Conservation (phyloP, 2,797 vertebrate species). For the Urocyon cinereoargenteus region DNA sequence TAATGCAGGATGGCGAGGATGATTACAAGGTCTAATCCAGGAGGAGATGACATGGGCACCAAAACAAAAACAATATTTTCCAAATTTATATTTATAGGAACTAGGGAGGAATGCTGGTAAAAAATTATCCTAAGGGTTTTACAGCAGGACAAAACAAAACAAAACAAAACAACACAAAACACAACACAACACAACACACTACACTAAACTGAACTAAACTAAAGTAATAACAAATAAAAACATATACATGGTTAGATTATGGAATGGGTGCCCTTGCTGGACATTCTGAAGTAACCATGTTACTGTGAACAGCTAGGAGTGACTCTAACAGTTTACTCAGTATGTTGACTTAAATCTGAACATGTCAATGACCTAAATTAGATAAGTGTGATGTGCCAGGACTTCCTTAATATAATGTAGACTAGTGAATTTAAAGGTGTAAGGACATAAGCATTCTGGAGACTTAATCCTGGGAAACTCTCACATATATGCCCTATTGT, state of each 20-base stretch:
- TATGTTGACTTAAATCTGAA: constrained; percentile 21
- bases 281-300: neutral
- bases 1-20: neutral
- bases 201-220: too few relatives aligned
- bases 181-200: neutral
- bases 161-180: neutral
- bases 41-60: neutral
- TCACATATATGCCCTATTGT: neutral
- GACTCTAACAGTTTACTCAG: neutral
- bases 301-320: neutral
- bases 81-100: neutral
- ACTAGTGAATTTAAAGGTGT: neutral
- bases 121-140: neutral
- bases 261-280: neutral
- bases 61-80: neutral
- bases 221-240: neutral
- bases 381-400: neutral
- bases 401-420: neutral
- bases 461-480: neutral
- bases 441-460: neutral
- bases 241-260: neutral
- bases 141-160: neutral
- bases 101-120: neutral
- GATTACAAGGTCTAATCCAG: neutral
- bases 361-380: neutral